Evolutionary conservation across 2,888 invertebrate genomes (phyloP).

Genomic region (Entomobrya multifasciata): DNA sequence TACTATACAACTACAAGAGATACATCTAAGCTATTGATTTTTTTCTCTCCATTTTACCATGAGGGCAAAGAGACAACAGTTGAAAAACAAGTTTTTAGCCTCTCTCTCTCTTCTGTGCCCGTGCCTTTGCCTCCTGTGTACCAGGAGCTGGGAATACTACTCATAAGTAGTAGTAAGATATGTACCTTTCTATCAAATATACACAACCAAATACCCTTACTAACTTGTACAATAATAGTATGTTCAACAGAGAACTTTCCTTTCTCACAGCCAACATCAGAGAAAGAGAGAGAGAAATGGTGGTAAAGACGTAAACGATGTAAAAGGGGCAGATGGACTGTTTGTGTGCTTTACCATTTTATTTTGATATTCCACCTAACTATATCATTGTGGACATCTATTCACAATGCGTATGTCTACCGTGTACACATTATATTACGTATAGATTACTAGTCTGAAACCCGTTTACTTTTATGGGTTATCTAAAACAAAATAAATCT

Average conservation of each 20-base stretch:
- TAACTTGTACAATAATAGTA: neutral
- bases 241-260: neutral
- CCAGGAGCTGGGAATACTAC: neutral
- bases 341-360: constrained; percentile 53
- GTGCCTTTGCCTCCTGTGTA: neutral
- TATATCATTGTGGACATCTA: constrained; percentile 36
- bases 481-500: too few relatives aligned
- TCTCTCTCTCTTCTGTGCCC: constrained; percentile 5
- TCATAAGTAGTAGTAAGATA: too few relatives aligned
- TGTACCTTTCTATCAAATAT: too few relatives aligned
- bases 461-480: too few relatives aligned
- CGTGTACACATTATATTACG: neutral
- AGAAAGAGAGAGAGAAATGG: constrained; percentile 36
- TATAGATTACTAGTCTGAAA: too few relatives aligned
- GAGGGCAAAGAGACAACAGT: constrained; percentile 74
- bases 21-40: constrained; percentile 71
- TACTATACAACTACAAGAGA: constrained; percentile 63
- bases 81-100: constrained; percentile 70
- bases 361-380: constrained; percentile 27
- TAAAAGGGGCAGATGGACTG: constrained; percentile 42
- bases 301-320: constrained; percentile 39
- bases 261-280: neutral
- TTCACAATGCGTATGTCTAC: constrained; percentile 30
- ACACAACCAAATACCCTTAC: too few relatives aligned
- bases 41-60: constrained; percentile 71